Percentiles rank a stretch among this genome's conserved stretches.
Conservation (phyloP, 2,888 invertebrate genomes). For the Andrena hattorfiana region DNA sequence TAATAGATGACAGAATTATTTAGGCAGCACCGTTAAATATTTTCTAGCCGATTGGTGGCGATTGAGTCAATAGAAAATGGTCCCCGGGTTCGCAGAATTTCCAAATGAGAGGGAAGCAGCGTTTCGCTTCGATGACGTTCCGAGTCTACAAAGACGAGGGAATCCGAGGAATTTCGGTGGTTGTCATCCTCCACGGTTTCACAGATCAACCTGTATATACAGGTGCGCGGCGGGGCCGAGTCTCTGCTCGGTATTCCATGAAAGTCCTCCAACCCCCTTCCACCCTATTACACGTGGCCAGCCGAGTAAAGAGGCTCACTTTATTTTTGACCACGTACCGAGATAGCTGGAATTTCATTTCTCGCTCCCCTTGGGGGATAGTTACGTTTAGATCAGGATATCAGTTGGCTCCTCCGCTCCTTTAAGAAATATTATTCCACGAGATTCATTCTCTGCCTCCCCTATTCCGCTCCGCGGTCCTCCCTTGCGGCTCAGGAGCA, state of each 20-base stretch:
- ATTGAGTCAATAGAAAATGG: slow-evolving; percentile 11
- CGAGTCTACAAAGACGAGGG: slow-evolving; percentile 3
- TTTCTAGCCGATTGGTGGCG: background rate
- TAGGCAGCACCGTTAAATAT: background rate
- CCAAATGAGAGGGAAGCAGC: background rate
- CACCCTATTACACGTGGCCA: slow-evolving; percentile 67
- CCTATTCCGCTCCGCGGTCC: slow-evolving; percentile 10
- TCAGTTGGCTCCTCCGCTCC: slow-evolving; percentile 45
- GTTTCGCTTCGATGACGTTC: background rate
- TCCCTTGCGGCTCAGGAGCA: slow-evolving; percentile 2
- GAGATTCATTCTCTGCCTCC: slow-evolving; percentile 57
- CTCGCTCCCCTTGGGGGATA: slow-evolving; percentile 68
- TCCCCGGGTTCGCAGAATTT: background rate
- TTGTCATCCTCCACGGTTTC: slow-evolving; percentile 12
- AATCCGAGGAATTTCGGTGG: slow-evolving; percentile 22
- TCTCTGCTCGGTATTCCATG: slow-evolving; percentile 68
- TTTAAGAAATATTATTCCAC: slow-evolving; percentile 68
- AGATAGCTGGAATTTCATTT: slow-evolving; percentile 76
- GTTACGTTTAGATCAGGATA: slow-evolving; percentile 72
- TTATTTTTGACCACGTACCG: slow-evolving; percentile 74
- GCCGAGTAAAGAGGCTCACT: slow-evolving; percentile 69
- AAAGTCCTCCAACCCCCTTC: slow-evolving; percentile 62
- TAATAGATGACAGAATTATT: background rate
- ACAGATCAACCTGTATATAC: slow-evolving; percentile 44
- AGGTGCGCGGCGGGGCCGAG: slow-evolving; percentile 17